Evolutionary conservation across 2,113 vertebrate species (phyloP), one percentile per base, ranked within the genome.

Genomic region (Hippocampus comes): DNA sequence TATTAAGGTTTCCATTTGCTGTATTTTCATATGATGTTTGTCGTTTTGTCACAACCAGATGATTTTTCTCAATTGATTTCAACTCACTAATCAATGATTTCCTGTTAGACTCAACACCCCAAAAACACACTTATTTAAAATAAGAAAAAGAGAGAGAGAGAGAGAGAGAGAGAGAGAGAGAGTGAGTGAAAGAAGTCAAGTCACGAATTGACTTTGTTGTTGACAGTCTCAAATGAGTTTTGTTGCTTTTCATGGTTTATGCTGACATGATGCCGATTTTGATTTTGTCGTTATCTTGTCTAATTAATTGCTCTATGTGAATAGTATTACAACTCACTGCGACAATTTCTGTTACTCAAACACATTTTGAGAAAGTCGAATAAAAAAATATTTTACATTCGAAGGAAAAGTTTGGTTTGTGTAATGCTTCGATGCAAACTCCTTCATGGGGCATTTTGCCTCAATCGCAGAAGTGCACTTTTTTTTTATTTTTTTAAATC

Each of bases 361-460:
- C 72, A 88, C 88, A 85, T 91, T 91, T 91, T 90, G 88, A 91
- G 83, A 89, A 76, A 75, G 85, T 86, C 63, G 3, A 90, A 89
- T 90, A 91, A 91, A 91, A 38, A 46, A 79, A 87, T 88, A 89
- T 90, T 91, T 90, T 90, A 91, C 90, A 91, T 88, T 88, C 82
- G 88, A 86, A 85, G 84, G 80, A 69, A 66, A 23, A 64, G 20
- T n/a, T 49, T 12, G 15, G 12, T 43, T 41, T 38, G 53, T 57
- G 34, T 57, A 15, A 41, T 20, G 12, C n/a, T 68, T 25, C 25
- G 10, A 25, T 25, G 23, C 23, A 27, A 25, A 34, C 23, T 25
- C 57, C 21, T 21, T 21, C 21, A 53, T 20, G 8, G 18, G 51
- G 51, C 25, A 60, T 60, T 60, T 60, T 30, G 57, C 4, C 5